Percentiles rank a stretch among this genome's conserved stretches.
These are phyloP conservation scores for Corythaixoides concolor DNA, from an alignment of 2,113 vertebrate genomes.

Conservation along the genomic window DNA sequence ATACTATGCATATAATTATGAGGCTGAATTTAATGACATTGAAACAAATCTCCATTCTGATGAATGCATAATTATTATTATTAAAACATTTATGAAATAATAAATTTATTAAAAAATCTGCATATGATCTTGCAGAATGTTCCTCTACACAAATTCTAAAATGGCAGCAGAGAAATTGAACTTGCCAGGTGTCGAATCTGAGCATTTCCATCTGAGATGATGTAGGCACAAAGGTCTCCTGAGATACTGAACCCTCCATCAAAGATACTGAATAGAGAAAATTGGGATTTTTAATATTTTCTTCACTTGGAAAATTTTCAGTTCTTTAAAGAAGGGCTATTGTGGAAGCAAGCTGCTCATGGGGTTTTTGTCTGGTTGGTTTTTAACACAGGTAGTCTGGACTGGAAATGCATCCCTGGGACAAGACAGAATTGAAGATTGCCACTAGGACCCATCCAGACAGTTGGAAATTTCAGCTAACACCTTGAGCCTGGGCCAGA, in stretches of 20 bases:
- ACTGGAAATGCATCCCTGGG: not conserved
- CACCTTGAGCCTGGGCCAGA: not conserved
- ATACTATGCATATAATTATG: not conserved
- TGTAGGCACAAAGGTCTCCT: fast-evolving
- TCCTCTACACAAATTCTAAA: not conserved
- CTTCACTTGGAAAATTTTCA: not conserved
- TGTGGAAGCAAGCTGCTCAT: not conserved
- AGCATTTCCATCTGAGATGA: not conserved
- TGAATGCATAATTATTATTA: constrained; percentile 3
- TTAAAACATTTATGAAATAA: constrained; percentile 39
- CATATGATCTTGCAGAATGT: not conserved
- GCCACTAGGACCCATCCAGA: not conserved
- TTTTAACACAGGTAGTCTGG: not conserved
- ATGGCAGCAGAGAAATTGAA: not conserved
- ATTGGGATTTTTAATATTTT: not conserved
- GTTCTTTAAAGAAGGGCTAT: not conserved
- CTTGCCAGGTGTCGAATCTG: not conserved
- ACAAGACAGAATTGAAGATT: not conserved
- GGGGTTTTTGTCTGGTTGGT: not conserved
- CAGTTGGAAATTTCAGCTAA: not conserved
- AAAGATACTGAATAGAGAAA: fast-evolving
- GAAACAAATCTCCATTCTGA: constrained; percentile 8
- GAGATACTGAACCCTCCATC: not conserved
- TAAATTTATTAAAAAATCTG: not conserved
- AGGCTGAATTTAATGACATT: not conserved